Conservation (phyloP, 2,797 vertebrate genomes). For the Hylomyscus alleni region DNA sequence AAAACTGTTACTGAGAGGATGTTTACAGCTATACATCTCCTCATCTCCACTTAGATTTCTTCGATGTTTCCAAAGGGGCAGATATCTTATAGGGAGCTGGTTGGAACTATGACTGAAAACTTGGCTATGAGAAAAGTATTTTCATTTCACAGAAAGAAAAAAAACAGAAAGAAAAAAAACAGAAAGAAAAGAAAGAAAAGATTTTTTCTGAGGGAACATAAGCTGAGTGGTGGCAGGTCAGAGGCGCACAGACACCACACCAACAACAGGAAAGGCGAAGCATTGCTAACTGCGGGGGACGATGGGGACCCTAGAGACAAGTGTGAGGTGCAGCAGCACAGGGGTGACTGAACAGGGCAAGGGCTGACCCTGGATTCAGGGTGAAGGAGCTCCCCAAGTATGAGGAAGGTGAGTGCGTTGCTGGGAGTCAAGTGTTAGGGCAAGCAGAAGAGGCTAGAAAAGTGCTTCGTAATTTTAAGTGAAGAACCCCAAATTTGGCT, state of each 20-base stretch:
- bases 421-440: slow-evolving; percentile 49
- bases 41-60: slow-evolving; percentile 42
- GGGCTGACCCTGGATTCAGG: slow-evolving; percentile 38
- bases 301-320: slow-evolving; percentile 76
- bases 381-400: slow-evolving; percentile 49
- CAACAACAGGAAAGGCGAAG: slow-evolving; percentile 87
- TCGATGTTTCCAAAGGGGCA: slow-evolving; percentile 46
- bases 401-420: slow-evolving; percentile 68
- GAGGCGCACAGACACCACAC: slow-evolving; percentile 86
- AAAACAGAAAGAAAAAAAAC: not conserved
- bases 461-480: slow-evolving; percentile 74
- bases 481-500: slow-evolving; percentile 71
- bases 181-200: not conserved
- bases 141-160: not conserved
- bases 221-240: slow-evolving; percentile 80
- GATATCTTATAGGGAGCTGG: slow-evolving; percentile 58
- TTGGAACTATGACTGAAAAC: not conserved
- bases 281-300: slow-evolving; percentile 82
- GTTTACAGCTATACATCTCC: not conserved
- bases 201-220: slow-evolving; percentile 37
- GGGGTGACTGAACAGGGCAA: slow-evolving; percentile 68
- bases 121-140: not conserved
- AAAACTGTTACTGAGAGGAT: not conserved
- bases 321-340: slow-evolving; percentile 83
- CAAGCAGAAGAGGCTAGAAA: slow-evolving; percentile 77